Evolutionary conservation across 2,797 vertebrate genomes (phyloP).

Genomic region (Euthynnus affinis): DNA sequence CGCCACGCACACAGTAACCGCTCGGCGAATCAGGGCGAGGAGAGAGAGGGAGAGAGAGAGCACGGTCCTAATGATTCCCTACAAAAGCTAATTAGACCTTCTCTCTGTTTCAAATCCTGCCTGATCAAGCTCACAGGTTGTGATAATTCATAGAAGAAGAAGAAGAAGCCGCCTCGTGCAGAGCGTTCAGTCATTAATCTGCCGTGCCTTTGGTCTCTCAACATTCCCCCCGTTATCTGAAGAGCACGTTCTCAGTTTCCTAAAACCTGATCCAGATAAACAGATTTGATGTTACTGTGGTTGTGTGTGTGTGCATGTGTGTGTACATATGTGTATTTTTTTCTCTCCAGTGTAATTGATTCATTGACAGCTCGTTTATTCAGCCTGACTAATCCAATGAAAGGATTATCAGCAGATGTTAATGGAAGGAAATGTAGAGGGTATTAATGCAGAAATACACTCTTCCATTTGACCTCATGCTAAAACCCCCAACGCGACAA

Average conservation of each 20-base stretch:
- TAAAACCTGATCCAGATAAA: neutral
- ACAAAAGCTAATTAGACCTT: constrained; percentile 68
- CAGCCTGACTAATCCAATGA: constrained; percentile 51
- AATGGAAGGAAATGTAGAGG: neutral
- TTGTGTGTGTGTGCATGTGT: too few species aligned
- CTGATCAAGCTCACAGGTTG: constrained; percentile 44
- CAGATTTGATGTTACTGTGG: neutral
- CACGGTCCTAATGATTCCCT: constrained; percentile 56
- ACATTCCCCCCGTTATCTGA: neutral
- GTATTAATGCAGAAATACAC: constrained; percentile 18
- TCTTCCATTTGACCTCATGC: neutral
- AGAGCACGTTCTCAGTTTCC: constrained; percentile 6
- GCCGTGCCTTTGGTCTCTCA: neutral
- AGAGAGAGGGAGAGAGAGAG: constrained; percentile 68
- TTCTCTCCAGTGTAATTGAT: constrained; percentile 16
- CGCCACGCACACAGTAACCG: constrained; percentile 31
- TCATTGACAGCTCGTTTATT: constrained; percentile 36
- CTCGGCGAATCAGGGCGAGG: constrained; percentile 63
- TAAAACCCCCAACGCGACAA: neutral
- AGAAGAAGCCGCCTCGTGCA: constrained; percentile 5
- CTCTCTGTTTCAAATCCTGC: constrained; percentile 47
- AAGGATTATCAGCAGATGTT: constrained; percentile 46
- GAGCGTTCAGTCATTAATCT: constrained; percentile 29
- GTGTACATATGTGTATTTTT: neutral
- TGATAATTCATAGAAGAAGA: constrained; percentile 41